A percentile compares a stretch with the other conserved stretches of the same genome.
phyloP scores from a whole-genome alignment of 2,113 vertebrate genomes.

The Pavo muticus region DNA sequence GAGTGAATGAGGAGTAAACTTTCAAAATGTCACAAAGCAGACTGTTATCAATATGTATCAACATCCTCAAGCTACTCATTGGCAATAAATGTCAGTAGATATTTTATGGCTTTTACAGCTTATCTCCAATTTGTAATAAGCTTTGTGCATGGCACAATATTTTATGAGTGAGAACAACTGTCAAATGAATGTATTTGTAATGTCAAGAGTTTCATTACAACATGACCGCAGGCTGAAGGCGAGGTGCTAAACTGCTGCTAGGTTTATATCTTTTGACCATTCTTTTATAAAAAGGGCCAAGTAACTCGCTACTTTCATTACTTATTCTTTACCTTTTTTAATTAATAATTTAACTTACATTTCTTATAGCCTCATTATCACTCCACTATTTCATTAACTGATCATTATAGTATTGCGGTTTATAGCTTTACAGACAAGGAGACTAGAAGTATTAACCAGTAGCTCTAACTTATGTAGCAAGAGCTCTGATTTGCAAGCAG shows the following conservation, averaged over 20 bases:
- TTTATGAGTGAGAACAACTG: conserved; percentile 71
- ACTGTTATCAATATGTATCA: conserved; percentile 80
- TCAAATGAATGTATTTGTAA: conserved; percentile 75
- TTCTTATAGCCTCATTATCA: conserved; percentile 78
- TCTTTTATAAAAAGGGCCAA: conserved; percentile 53
- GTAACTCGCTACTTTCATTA: conserved; percentile 62
- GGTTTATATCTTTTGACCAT: conserved; percentile 74
- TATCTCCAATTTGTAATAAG: conserved; percentile 75
- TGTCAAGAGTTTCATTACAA: conserved; percentile 78
- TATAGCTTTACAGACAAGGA: conserved; percentile 71
- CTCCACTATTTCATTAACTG: conserved; percentile 72
- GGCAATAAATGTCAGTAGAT: conserved; percentile 77
- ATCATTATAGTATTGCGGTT: conserved; percentile 76
- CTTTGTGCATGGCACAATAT: conserved; percentile 62
- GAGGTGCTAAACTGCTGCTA: conserved; percentile 64
- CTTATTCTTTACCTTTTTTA: conserved; percentile 78
- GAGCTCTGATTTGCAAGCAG: conserved; percentile 65
- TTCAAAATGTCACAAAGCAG: conserved; percentile 78
- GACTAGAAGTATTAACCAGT: conserved; percentile 32
- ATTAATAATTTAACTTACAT: conserved; percentile 84
- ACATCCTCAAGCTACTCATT: conserved; percentile 74
- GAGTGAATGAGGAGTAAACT: conserved; percentile 77
- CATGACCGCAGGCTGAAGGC: conserved; percentile 72
- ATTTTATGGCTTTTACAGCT: conserved; percentile 76
- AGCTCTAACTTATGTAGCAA: conserved; percentile 12